Conservation (phyloP, 2,888 invertebrate species). For the Tridacna gigas region DNA sequence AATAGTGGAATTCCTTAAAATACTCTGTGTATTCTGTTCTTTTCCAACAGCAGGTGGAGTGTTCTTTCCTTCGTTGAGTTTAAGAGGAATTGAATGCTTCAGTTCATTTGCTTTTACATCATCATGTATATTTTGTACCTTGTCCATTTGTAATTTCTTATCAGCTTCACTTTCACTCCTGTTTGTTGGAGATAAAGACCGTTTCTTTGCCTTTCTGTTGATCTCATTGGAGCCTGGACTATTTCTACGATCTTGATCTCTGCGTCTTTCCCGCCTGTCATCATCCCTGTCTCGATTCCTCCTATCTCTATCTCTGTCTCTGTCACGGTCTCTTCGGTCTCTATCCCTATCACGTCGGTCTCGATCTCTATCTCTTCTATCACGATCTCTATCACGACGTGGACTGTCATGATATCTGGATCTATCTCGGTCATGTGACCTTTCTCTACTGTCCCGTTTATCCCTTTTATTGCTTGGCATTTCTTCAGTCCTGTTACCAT, state of each 20-base stretch:
- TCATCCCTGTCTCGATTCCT: conserved; percentile 52
- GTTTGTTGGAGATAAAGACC: conserved; percentile 52
- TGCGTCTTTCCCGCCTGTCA: conserved; percentile 55
- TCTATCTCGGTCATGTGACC: conserved; percentile 50
- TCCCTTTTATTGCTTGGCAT: conserved; percentile 1
- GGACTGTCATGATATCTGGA: conserved; percentile 32
- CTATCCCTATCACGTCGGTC: conserved; percentile 70
- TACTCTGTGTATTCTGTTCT: not conserved
- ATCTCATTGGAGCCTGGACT: conserved; percentile 49
- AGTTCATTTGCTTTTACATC: not conserved
- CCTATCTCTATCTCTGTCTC: conserved; percentile 42
- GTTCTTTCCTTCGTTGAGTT: not conserved
- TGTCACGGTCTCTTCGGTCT: conserved; percentile 54
- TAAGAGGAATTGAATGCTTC: not conserved
- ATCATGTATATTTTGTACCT: not conserved
- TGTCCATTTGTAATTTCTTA: conserved; percentile 47
- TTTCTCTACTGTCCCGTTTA: conserved; percentile 39
- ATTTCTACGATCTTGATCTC: conserved; percentile 59
- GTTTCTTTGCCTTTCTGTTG: conserved; percentile 43
- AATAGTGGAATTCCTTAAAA: not conserved
- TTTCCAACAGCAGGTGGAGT: not conserved
- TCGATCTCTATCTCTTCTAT: conserved; percentile 63
- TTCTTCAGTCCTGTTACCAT: conserved; percentile 2
- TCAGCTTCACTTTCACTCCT: conserved; percentile 48
- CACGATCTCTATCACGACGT: conserved; percentile 29